phyloP scores from a whole-genome alignment of 1,140 invertebrate species.

The Rhizoglyphus robini region DNA sequence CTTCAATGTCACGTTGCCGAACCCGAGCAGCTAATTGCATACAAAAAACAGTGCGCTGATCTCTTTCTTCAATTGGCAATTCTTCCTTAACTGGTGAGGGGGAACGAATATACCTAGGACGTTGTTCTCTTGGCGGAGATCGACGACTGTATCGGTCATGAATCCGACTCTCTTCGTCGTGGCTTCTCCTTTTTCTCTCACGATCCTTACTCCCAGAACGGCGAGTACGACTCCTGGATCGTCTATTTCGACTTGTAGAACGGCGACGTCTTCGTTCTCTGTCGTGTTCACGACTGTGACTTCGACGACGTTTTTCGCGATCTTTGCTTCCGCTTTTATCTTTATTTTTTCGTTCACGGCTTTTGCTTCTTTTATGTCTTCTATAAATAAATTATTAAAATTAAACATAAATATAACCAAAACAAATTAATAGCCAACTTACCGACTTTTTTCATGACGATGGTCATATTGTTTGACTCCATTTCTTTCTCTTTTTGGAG shows the following conservation, averaged over 20 bases:
- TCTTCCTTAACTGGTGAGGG: conserved; percentile 39
- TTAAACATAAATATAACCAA: conserved; percentile 22
- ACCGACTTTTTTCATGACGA: conserved; percentile 1
- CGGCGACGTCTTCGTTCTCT: conserved; percentile 25
- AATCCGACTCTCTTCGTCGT: conserved; percentile 29
- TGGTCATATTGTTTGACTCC: neutral
- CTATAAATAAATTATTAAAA: conserved; percentile 30
- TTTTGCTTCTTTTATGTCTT: conserved; percentile 36
- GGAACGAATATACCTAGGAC: conserved; percentile 27
- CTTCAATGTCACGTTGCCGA: conserved; percentile 86
- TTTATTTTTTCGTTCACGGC: conserved; percentile 31
- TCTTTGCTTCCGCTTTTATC: conserved; percentile 24
- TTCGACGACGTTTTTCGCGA: conserved; percentile 24
- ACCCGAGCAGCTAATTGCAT: conserved; percentile 91
- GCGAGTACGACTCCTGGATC: neutral
- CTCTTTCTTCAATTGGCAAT: conserved; percentile 89
- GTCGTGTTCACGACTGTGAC: conserved; percentile 33
- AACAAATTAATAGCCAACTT: neutral
- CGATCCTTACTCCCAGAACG: conserved; percentile 30
- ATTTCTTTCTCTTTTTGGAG: neutral
- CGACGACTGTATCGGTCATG: conserved; percentile 20
- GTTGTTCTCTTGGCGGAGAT: conserved; percentile 28
- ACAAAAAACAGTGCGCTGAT: conserved; percentile 95
- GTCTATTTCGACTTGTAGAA: conserved; percentile 21
- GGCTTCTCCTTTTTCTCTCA: conserved; percentile 30